These are phyloP conservation scores for Percopsis omiscomaycus DNA, from an alignment of 2,797 vertebrate genomes.

Conservation along the genomic window DNA sequence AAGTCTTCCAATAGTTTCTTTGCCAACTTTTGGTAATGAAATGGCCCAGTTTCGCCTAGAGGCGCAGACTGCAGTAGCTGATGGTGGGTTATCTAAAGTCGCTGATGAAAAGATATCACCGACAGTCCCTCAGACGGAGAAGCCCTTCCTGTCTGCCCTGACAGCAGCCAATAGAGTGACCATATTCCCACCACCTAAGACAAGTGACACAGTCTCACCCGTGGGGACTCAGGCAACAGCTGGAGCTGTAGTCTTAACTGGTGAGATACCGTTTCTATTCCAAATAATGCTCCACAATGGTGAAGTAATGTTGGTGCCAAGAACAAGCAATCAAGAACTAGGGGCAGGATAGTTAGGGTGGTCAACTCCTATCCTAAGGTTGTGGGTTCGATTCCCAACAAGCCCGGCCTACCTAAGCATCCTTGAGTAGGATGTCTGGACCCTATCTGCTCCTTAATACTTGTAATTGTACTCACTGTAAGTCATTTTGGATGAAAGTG, in stretches of 20 bases:
- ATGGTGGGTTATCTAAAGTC: conserved; percentile 30
- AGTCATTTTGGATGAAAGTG: no score
- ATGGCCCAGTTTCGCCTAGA: conserved; percentile 60
- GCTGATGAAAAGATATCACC: conserved; percentile 27
- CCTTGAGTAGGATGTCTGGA: no score
- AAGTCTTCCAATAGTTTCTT: conserved; percentile 28
- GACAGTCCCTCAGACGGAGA: conserved; percentile 25
- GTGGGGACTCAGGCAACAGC: conserved; percentile 31
- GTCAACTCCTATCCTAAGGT: no score
- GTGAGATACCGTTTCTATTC: conserved; percentile 49
- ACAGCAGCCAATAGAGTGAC: conserved; percentile 38
- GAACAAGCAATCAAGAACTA: background rate
- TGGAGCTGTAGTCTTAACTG: conserved; percentile 39
- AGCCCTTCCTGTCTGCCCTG: conserved; percentile 33
- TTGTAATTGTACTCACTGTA: no score
- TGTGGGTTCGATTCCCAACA: no score
- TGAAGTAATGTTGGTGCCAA: background rate
- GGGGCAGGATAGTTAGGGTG: no score
- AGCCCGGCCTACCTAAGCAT: no score
- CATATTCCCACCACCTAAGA: conserved; percentile 31
- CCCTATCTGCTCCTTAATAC: no score
- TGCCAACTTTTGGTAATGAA: conserved; percentile 41
- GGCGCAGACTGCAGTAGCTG: conserved; percentile 49
- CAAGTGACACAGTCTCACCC: conserved; percentile 23
- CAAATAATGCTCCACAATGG: background rate